A percentile compares a stretch with the other conserved stretches of the same genome.
Evolutionary conservation across 1,140 invertebrate species (phyloP).

Genomic region (Anoplolepis gracilipes): DNA sequence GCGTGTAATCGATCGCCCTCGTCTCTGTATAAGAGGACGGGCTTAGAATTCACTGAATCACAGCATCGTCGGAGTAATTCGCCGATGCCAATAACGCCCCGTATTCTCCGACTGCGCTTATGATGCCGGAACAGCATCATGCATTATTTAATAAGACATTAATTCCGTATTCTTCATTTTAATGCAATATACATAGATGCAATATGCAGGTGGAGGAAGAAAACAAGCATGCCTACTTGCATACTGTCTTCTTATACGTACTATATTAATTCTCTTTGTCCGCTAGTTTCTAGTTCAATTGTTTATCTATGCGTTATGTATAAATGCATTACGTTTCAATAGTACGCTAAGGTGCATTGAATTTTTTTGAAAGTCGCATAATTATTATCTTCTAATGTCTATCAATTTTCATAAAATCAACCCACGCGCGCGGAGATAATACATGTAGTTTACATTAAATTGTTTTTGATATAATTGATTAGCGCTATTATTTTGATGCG

Average conservation of each 20-base stretch:
- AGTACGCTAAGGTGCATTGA: background rate
- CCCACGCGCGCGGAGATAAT: too few relatives aligned
- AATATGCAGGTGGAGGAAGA: background rate
- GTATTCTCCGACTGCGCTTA: constrained; percentile 48
- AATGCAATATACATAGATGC: constrained; percentile 21
- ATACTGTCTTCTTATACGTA: background rate
- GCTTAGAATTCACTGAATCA: constrained; percentile 71
- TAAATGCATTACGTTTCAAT: background rate
- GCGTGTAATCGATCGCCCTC: constrained; percentile 71
- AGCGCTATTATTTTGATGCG: too few relatives aligned
- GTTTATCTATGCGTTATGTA: background rate
- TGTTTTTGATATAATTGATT: too few relatives aligned
- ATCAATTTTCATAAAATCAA: background rate
- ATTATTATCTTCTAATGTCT: background rate
- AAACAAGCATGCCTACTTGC: background rate
- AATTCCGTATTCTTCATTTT: constrained; percentile 55
- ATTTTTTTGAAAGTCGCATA: background rate
- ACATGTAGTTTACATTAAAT: too few relatives aligned
- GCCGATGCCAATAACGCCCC: constrained; percentile 51
- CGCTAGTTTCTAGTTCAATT: background rate
- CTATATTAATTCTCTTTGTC: background rate
- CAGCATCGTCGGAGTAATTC: constrained; percentile 13
- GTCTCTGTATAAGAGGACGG: constrained; percentile 53
- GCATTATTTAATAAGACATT: constrained; percentile 70
- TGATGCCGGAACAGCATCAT: constrained; percentile 50